Evolutionary conservation across 2,888 invertebrate genomes (phyloP).

Genomic region (Acanthopleura granulata): DNA sequence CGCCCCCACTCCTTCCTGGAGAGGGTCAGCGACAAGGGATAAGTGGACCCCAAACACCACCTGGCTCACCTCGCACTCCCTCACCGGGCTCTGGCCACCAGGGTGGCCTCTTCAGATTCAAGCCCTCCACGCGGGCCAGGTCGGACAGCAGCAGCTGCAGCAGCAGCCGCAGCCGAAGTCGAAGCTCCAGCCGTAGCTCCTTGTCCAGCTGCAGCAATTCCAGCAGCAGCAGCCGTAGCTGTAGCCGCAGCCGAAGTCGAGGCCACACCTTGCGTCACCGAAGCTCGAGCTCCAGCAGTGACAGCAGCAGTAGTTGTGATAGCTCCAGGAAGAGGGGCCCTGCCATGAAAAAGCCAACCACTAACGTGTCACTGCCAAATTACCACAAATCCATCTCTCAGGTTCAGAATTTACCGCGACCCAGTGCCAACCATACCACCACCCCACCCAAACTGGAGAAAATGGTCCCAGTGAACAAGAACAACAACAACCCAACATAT

Average conservation of each 20-base stretch:
- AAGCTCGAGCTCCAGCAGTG: constrained; percentile 13
- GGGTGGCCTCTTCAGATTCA: background rate
- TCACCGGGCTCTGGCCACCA: background rate
- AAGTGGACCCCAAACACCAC: constrained; percentile 9
- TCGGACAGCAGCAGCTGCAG: constrained; percentile 6
- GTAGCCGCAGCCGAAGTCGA: background rate
- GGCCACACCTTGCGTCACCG: background rate
- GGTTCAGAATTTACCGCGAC: background rate
- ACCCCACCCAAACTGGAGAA: constrained; percentile 12
- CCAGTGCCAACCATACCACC: background rate
- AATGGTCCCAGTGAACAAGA: background rate
- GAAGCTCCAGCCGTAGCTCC: constrained; percentile 15
- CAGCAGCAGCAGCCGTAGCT: constrained; percentile 9
- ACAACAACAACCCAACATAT: background rate
- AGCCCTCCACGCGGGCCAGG: background rate
- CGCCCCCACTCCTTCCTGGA: background rate
- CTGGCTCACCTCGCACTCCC: background rate
- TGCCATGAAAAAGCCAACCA: background rate
- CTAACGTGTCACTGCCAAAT: background rate
- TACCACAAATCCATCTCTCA: constrained; percentile 6
- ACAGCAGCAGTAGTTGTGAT: background rate
- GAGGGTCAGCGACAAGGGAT: background rate
- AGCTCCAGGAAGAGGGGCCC: background rate
- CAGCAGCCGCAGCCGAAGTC: background rate
- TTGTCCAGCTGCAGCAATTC: background rate